Evolutionary conservation across 2,113 vertebrate species (phyloP), one percentile per base, ranked within the genome.

Genomic region (Ursus arctos): DNA sequence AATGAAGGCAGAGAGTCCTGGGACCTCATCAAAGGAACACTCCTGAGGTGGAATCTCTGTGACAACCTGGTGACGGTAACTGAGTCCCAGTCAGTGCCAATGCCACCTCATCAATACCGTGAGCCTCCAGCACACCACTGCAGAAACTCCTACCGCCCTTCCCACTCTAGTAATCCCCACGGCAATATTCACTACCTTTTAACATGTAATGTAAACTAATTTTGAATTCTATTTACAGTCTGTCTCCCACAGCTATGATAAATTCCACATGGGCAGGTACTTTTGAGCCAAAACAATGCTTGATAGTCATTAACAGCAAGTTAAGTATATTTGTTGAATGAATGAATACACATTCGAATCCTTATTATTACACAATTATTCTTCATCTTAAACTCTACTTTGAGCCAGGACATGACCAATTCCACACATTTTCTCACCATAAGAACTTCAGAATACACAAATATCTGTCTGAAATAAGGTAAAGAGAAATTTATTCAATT

Each of bases 361-460:
- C 61, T 67, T 19, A 63, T 1, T 2, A 69, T n/a, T n/a, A n/a
- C 7, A 61, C n/a, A 53, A 57, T 31, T 59, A 83, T 43, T 92
- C 22, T 92, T 24, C 59, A 76, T 47, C 51, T 71, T 69, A 55
- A 51, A 85, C 33, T 57, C 51, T 43, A 89, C 28, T 91, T 16
- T 53, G 47, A 76, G 22, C 9, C 22, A 65, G n/a, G 72, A 72
- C 67, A 53, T 61, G n/a, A 85, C 7, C 49, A 51, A 76, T 61
- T 82, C 55, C 51, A 86, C 19, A 55, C 13, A 79, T 31, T 26
- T 82, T 80, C 72, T 83, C 31, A 55, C 13, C 36, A 63, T 4
- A 16, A 92, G 57, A 92, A 67, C 16, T 55, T 51, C 19, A 71
- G 80, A 84, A 94, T 94, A 76, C 55, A 80, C 84, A 95, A 43